Evolutionary conservation across 2,888 invertebrate genomes (phyloP), one percentile per base, ranked within the genome.

Genomic region (Augiades crinisus): DNA sequence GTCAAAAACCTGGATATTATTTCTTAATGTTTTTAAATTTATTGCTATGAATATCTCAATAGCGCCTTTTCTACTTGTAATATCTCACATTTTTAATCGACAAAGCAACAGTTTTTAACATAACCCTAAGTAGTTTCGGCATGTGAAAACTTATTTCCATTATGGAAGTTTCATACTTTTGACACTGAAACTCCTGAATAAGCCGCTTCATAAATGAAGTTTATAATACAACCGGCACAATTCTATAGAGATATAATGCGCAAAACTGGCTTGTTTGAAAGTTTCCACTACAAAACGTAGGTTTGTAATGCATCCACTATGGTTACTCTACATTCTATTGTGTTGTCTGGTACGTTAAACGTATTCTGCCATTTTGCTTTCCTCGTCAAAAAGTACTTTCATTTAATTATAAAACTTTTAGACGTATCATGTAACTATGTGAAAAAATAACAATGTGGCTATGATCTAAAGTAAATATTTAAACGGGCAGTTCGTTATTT

Each of bases 151-250:
- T 37, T 19, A 10, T 22, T 38, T 38, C n/a, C n/a, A 27, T 27
- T 14, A 40, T 14, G 14, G 27, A n/a, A 22, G 10, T 27, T 24
- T 40, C 24, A 14, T 24, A 27, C 14, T 40, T 40, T 40, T 40
- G 27, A 27, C 27, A 27, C 24, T 14, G 4, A 6, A 40, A 40
- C n/a, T 40, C 27, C 24, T 16, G 40, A 40, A 40, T 40, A 40
- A 40, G 40, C 24, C n/a, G 40, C 40, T 27, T 40, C 16, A 40
- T 16, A 44, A 44, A 44, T 44, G 31, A 44, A 44, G 31, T 44
- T 21, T 21, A 10, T 31, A 43, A 33, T 44, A 33, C 43, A 44
- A 33, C 22, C 31, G 31, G 8, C 40, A 12, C 19, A 37, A 40
- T n/a, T n/a, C 24, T 22, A 10, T 5, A 8, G 8, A 24, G 10